phyloP scores from a whole-genome alignment of 2,888 invertebrate species.

The Patella ulyssiponensis region DNA sequence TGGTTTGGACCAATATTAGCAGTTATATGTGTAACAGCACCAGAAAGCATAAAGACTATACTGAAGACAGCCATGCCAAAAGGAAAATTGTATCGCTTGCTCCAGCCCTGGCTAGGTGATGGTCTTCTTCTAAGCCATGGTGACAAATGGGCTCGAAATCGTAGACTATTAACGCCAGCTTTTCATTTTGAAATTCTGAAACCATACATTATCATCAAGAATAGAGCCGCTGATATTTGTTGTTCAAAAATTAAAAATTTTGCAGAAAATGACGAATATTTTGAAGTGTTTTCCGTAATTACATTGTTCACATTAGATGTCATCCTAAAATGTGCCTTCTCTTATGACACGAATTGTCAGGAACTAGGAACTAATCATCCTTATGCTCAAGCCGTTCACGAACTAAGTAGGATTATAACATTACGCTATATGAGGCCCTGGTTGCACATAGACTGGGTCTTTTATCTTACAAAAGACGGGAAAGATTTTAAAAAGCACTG shows the following conservation, averaged over 20 bases:
- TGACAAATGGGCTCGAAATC: conserved; percentile 46
- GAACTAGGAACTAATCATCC: conserved; percentile 37
- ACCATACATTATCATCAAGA: conserved; percentile 40
- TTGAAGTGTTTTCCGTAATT: conserved; percentile 46
- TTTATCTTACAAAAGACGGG: conserved; percentile 45
- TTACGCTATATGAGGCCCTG: conserved; percentile 43
- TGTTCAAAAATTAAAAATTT: conserved; percentile 37
- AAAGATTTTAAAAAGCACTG: conserved; percentile 44
- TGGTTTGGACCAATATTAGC: conserved; percentile 47
- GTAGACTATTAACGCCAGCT: conserved; percentile 49
- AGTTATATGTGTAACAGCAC: conserved; percentile 44
- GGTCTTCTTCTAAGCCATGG: conserved; percentile 46
- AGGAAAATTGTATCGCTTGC: conserved; percentile 31
- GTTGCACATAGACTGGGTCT: conserved; percentile 45
- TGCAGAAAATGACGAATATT: conserved; percentile 36
- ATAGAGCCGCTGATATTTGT: conserved; percentile 41
- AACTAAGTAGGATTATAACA: conserved; percentile 32
- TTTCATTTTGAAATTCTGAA: conserved; percentile 54
- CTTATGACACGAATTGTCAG: conserved; percentile 52
- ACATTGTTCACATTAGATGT: conserved; percentile 52
- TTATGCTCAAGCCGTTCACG: conserved; percentile 20
- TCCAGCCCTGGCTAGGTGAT: conserved; percentile 43
- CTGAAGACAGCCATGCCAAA: conserved; percentile 45
- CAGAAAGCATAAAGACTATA: conserved; percentile 51
- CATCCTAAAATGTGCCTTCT: conserved; percentile 58